Percentiles rank a stretch among this genome's conserved stretches.
Evolutionary conservation across 2,113 vertebrate genomes (phyloP).

Genomic region (Cyanoramphus novaezelandiae): DNA sequence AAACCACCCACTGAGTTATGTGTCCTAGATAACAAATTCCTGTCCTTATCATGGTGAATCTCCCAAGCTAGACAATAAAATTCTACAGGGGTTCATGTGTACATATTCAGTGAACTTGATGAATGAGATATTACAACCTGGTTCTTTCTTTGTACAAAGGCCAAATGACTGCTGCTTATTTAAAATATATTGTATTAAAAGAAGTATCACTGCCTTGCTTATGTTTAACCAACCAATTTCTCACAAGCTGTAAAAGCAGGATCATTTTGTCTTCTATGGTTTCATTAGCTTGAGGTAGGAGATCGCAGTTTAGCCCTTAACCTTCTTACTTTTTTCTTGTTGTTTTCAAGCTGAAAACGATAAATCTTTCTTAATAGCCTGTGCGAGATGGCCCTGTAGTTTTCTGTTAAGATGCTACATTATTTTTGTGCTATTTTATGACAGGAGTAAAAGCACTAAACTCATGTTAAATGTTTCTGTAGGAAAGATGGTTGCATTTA

Average conservation of each 20-base stretch:
- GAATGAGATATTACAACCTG: not conserved
- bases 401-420: conserved; percentile 22
- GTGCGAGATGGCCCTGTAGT: not conserved
- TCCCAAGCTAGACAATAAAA: not conserved
- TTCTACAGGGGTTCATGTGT: not conserved
- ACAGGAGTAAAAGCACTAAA: conserved; percentile 43
- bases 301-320: not conserved
- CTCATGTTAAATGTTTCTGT: conserved; percentile 45
- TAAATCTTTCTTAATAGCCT: not conserved
- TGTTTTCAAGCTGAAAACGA: not conserved
- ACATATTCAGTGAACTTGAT: not conserved
- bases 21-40: not conserved
- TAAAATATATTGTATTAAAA: not conserved
- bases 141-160: not conserved
- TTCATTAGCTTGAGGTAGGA: not conserved
- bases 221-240: not conserved
- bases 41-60: not conserved
- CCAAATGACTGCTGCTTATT: not conserved
- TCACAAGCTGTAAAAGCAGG: not conserved
- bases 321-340: conserved; percentile 3
- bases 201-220: not conserved
- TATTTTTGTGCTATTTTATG: conserved; percentile 40
- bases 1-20: not conserved
- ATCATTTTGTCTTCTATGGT: not conserved
- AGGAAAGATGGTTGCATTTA: conserved; percentile 47